Percentiles rank a stretch among this genome's conserved stretches.
These are phyloP conservation scores for Ochropacha duplaris DNA, from an alignment of 2,888 invertebrate genomes.

Conservation along the genomic window DNA sequence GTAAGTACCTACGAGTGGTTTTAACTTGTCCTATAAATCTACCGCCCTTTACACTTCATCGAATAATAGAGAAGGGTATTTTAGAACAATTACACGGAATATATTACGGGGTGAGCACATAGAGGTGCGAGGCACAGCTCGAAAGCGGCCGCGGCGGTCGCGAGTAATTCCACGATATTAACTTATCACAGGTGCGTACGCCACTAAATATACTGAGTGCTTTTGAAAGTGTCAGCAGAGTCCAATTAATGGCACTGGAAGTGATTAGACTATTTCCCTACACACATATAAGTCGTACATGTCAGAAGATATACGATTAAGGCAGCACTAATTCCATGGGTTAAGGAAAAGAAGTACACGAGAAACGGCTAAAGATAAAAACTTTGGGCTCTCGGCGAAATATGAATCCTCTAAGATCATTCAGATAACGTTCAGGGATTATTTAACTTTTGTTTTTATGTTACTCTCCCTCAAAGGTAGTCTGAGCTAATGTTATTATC, in stretches of 20 bases:
- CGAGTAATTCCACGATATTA: constrained; percentile 59
- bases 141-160: constrained; percentile 33
- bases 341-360: background rate
- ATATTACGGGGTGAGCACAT: constrained; percentile 44
- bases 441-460: background rate
- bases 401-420: background rate
- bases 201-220: constrained; percentile 47
- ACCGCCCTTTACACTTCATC: constrained; percentile 72
- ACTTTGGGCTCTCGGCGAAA: background rate
- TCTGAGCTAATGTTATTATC: background rate
- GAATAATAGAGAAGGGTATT: constrained; percentile 67
- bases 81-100: constrained; percentile 69
- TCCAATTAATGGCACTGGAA: constrained; percentile 41
- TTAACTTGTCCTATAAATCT: constrained; percentile 72
- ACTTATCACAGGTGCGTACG: constrained; percentile 64
- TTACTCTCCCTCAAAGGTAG: background rate
- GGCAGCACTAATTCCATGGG: background rate
- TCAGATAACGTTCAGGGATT: background rate
- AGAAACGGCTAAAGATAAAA: background rate
- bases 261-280: constrained; percentile 8
- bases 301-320: constrained; percentile 17
- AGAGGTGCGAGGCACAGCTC: background rate
- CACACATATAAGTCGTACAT: constrained; percentile 6
- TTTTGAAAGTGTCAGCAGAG: constrained; percentile 37
- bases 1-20: constrained; percentile 49